Base-by-base conservation (phyloP, 2,797 vertebrate species). In the Melanogrammus aeglefinus region DNA sequence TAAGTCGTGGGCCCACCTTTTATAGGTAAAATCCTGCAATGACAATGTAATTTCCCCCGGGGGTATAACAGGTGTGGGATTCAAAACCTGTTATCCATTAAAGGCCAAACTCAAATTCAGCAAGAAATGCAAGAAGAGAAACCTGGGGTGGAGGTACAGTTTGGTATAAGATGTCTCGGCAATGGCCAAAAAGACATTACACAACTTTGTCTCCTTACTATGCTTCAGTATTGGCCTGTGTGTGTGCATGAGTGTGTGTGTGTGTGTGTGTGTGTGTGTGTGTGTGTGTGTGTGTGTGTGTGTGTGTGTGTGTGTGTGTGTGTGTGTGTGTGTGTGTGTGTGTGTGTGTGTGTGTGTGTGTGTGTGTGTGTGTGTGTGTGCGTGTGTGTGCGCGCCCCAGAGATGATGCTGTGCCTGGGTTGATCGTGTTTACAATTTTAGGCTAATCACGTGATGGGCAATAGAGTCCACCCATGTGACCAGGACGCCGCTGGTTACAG, bases 391-490 rank as follows among this genome's bases (percentile, higher is more conserved):
- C 9, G 21, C 9, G 57, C 36, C 76, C 31, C 73, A 66, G 21
- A 14, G 66, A 77, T 63, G 75, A 75, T 73, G 77, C 31, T 33
- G 76, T 38, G 78, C 69, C 31, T 71, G 14, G 21, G 73, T 72
- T 87, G 91, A 91, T 13, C 88, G 89, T 87, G 84, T 86, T 88
- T 88, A 93, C 90, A 82, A 88, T 77, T 81, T 86, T 74, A 86
- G 91, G 79, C 41, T 87, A 18, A 85, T 95, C 96, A 96, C 94
- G 93, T 96, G 95, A 95, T 12, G 88, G 86, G 76, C 92, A 93
- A 94, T 94, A 92, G 92, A 91, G 94, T 94, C 94, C 96, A 96
- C 96, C 96, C 96, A 96, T 91, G 88, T 91, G 90, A 94, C 92
- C 91, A 92, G 91, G 93, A 94, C 94, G 94, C 92, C 93, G 90